Base-by-base conservation (phyloP, 2,888 invertebrate genomes). In the Oligia fasciuncula region DNA sequence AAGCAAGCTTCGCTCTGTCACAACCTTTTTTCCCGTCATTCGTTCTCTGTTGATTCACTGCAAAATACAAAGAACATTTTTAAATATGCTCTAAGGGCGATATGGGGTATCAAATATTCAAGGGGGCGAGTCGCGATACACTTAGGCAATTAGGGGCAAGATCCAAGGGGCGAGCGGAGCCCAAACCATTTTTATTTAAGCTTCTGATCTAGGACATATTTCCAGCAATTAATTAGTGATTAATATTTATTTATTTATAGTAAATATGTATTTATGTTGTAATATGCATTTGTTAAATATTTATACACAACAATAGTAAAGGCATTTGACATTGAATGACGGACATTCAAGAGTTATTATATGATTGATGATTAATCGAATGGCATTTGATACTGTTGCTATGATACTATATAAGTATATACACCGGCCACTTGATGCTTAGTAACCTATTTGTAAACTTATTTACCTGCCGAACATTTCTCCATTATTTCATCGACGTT, bases 1-100 rank as follows among this genome's bases (percentile, higher is more conserved):
- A 94, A 0, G 91, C 92, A 11, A 94, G 89, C 73, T 93, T 93
- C 0, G 95, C 95, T 76, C 95, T 88, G 0, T 94, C 94, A 76
- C 95, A 95, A 0, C 93, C 93, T 81, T 92, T 93, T 0, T 90
- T 88, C 0, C 91, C 94, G 40, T 94, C 94, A 11, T 77, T 87
- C 0, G 91, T 91, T 60, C 85, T 88, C 68, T 91, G 87, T 11
- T 93, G 90, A 60, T 95, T 95, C 4, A 95, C 95, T 95, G 91
- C 35, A 90, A 91, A 73, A 72, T 8, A 46, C 8, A 54, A 35
- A 60, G 1, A 67, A 43, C 0, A 8, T 46, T 62, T 29, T n/a
- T 19, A 76, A 63, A 76, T 40, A 29, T 17, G 5, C 3, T 17
- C 2, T 17, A 9, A 1, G 29, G 29, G 29, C 29, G 29, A 29